Base-by-base conservation (phyloP, 2,797 vertebrate species). In the Myotis pilosus region DNA sequence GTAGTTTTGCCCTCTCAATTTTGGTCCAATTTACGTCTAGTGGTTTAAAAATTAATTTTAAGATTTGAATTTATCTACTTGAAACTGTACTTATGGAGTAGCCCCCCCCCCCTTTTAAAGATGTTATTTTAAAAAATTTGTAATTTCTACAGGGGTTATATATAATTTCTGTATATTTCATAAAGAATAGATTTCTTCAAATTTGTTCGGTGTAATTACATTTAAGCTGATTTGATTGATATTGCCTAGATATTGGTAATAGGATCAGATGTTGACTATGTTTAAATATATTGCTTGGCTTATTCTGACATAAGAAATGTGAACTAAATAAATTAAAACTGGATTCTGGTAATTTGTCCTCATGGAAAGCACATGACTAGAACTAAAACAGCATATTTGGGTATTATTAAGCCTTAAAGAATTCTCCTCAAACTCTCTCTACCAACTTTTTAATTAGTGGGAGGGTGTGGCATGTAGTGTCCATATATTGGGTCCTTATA, bases 141-240 rank as follows among this genome's bases (percentile, higher is more conserved):
- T 82, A 3, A 82, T 64, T 86, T 92, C 96, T 92, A 76, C 5
- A 47, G 89, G 90, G 68, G 11, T 47, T 82, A 53, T 76, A 15
- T 69, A 8, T 95, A 41, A 66, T 90, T 90, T 87, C 47, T 94
- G 16, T 89, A 74, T 72, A 41, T 87, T 92, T 95, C 53, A 83
- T 93, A 41, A 87, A 68, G 75, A 72, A 36, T 38, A 89, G 30
- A 36, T 53, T 93, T 87, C 49, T 79, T 87, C 6, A 55, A 53
- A 49, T 79, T 81, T 83, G 11, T 75, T 92, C 9, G 23, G 6
- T 74, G 0, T 68, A 33, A 62, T 90, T 94, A 72, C 28, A 69
- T 55, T 94, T 93, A 91, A 93, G 71, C 55, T 86, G 69, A 87
- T 64, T 89, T 89, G 68, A 91, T 64, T 81, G 47, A 57, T 92